Evolutionary conservation across 37 sponge, comb jelly and placozoan species (phyloP), one percentile per base, ranked within the genome.

Genomic region (Ianthella basta): DNA sequence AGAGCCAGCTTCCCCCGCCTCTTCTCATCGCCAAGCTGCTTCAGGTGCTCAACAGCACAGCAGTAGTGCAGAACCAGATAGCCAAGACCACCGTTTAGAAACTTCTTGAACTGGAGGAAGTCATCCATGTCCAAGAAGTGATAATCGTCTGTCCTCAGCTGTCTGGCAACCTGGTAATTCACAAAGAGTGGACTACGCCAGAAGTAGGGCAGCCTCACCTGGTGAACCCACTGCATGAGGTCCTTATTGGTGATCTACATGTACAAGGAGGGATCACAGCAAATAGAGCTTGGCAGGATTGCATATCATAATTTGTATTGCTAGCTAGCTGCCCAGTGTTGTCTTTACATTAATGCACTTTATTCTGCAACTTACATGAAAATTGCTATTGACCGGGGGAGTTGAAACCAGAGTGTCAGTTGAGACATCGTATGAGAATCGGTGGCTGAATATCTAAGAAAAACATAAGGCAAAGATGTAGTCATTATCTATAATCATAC

Each of bases 141-240:
- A 6, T 34, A 69, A 1, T 69, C 70, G 23, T 75, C 53, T 16
- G 78, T 41, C n/a, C 23, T 0, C 37, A 82, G 40, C 21, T 41
- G 34, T 24, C 15, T 82, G 3, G 50, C 33, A 16, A 93, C 78
- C 16, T 27, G 59, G 30, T 83, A 93, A 60, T 87, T 91, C 78
- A 67, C 59, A 54, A 32, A 79, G 0, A 93, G 63, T 20, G 87
- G 88, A 13, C 85, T 82, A 20, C 44, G 55, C 85, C 90, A 90
- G 35, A 93, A 93, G 21, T 87, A 83, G 3, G 94, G 91, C 8
- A 90, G 72, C 29, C 94, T 33, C 23, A 44, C 50, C 27, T 30
- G 29, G 74, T 90, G 79, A 0, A 90, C 74, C 94, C 94, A 93
- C 23, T 55, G 34, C 64, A 86, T 20, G 27, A 87, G 57, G 21